Percentiles rank a stretch among this genome's conserved stretches.
Conservation (phyloP, 1,140 invertebrate species). For the Lordiphosa collinella region DNA sequence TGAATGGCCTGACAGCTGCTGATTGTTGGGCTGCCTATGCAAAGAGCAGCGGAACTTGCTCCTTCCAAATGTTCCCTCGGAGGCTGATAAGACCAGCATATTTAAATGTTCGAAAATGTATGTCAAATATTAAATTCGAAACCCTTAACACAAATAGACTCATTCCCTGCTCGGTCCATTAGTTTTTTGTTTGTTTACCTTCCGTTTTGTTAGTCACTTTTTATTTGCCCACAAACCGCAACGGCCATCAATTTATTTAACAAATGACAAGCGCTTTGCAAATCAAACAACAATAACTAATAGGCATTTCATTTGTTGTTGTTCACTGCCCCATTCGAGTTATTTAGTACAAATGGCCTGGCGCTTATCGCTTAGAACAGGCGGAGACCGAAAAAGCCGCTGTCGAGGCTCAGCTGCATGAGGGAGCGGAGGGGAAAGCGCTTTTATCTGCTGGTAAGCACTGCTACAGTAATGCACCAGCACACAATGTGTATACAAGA, state of each 20-base stretch:
- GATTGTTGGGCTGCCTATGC: constrained; percentile 19
- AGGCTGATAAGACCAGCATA: no score
- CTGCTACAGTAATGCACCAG: constrained; percentile 49
- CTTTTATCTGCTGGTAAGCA: constrained; percentile 39
- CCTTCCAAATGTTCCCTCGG: not conserved
- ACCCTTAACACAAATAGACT: constrained; percentile 14
- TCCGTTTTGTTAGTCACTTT: constrained; percentile 19
- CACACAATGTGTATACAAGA: constrained; percentile 17
- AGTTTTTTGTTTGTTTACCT: constrained; percentile 11
- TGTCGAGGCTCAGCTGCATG: not conserved
- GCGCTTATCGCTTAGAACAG: constrained; percentile 48
- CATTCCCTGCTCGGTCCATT: constrained; percentile 17
- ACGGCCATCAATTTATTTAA: constrained; percentile 75
- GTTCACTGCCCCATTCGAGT: constrained; percentile 30
- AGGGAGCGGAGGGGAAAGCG: not conserved
- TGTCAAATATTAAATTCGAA: constrained; percentile 20
- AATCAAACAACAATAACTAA: constrained; percentile 77
- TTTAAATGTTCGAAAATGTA: not conserved
- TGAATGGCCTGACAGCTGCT: constrained; percentile 64
- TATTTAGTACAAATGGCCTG: constrained; percentile 68
- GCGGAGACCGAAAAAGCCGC: constrained; percentile 18
- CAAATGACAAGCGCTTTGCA: constrained; percentile 73
- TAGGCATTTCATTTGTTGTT: constrained; percentile 60
- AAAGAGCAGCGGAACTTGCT: not conserved
- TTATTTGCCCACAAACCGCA: constrained; percentile 59